These are phyloP conservation scores for Hypocryptadius cinnamomeus DNA, from an alignment of 2,113 vertebrate species.

Conservation along the genomic window DNA sequence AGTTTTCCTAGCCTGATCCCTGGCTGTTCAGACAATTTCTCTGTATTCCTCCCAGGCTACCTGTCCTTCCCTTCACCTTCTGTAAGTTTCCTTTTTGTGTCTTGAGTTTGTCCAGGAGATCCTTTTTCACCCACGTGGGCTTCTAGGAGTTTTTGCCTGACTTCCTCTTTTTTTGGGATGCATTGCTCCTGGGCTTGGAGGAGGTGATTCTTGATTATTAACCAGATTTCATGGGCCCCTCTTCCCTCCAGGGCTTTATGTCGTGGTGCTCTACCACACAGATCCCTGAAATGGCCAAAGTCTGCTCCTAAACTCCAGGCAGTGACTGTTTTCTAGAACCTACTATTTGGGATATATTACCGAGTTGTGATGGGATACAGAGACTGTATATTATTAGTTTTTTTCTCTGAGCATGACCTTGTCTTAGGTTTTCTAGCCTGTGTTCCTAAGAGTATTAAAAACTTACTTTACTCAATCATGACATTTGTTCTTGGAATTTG, in stretches of 20 bases:
- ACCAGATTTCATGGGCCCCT: not conserved
- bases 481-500: not conserved
- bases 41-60: not conserved
- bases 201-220: not conserved
- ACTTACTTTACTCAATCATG: not conserved
- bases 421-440: not conserved
- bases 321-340: not conserved
- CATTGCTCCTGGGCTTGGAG: not conserved
- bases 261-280: not conserved
- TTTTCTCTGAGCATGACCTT: not conserved
- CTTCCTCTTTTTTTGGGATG: not conserved
- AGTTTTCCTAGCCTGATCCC: not conserved
- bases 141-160: not conserved
- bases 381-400: not conserved
- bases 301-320: not conserved
- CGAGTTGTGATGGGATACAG: not conserved
- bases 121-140: not conserved
- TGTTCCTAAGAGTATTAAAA: not conserved
- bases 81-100: not conserved
- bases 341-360: not conserved
- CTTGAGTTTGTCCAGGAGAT: not conserved
- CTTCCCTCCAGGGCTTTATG: not conserved
- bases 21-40: not conserved
- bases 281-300: not conserved
- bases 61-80: not conserved